Evolutionary conservation across 1,140 invertebrate species (phyloP), one percentile per base, ranked within the genome.

Genomic region (Hetaerina americana): DNA sequence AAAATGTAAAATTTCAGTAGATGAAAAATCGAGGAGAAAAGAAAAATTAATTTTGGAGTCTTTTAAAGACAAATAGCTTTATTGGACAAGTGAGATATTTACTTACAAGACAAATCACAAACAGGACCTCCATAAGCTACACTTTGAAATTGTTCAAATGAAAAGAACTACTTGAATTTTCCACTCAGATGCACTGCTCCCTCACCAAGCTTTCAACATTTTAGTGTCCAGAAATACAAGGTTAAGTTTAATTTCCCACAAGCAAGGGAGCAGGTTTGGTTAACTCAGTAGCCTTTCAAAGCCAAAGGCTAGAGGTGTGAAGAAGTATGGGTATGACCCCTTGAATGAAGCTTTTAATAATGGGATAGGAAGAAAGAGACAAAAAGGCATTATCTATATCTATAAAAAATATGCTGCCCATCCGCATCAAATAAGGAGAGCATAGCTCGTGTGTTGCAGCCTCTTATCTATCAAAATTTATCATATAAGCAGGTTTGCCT

Each of bases 81-180:
- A 70, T 70, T 70, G 69, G 69, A 70, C 69, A 70, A 70, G 69
- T 70, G 69, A 70, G 69, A 70, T 70, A 49, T 25, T 70, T 70
- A 70, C 69, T 70, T 70, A 70, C 69, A 70, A 31, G 69, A 70
- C 69, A 70, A 70, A 70, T 70, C 69, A 70, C 69, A 70, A 70
- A 70, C 31, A 70, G 27, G 69, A 70, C 69, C 31, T 70, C 31
- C 69, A 70, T 70, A 70, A 70, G 69, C 69, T 70, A 70, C 69
- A 70, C 25, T 70, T 31, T 70, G 25, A 31, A 31, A 26, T 26
- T 70, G 27, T 31, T 28, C 2, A 70, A 70, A 29, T 31, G 27
- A 29, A 70, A 68, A 68, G 27, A 26, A 68, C 67, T 68, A 68
- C 25, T 68, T 68, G 67, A 68, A 57, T 57, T 70, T 27, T 70